A percentile compares a stretch with the other conserved stretches of the same genome.
phyloP scores from a whole-genome alignment of 1,140 invertebrate species.

The Trichoplusia ni region DNA sequence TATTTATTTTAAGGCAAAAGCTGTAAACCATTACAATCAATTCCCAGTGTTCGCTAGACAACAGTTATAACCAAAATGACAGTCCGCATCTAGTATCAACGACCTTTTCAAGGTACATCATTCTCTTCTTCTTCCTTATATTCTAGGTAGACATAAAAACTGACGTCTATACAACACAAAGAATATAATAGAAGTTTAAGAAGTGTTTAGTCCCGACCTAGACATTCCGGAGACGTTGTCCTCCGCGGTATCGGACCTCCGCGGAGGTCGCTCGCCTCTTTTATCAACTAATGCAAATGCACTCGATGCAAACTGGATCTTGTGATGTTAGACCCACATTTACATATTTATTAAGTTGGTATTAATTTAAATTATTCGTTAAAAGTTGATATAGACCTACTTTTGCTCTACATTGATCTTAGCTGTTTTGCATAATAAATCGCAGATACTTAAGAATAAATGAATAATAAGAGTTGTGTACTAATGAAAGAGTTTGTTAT shows the following conservation, averaged over 20 bases:
- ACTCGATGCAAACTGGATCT: background rate
- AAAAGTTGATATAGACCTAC: background rate
- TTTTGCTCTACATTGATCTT: no score
- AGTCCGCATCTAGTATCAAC: no score
- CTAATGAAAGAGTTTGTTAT: no score
- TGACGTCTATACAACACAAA: background rate
- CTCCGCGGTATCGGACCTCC: conserved; percentile 37
- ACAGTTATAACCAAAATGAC: no score
- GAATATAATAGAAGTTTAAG: background rate
- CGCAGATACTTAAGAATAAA: no score
- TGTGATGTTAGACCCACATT: conserved; percentile 4
- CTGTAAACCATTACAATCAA: no score
- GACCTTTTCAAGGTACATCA: no score
- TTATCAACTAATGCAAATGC: conserved; percentile 40
- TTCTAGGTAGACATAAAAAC: background rate
- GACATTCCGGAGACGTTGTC: conserved; percentile 23
- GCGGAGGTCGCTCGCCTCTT: conserved; percentile 42
- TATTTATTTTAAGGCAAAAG: no score
- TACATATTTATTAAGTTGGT: background rate
- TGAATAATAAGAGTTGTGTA: no score
- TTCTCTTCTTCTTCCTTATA: background rate
- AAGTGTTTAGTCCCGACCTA: conserved; percentile 14
- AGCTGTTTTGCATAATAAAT: no score
- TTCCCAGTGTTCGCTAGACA: no score
- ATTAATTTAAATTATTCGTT: background rate